These are phyloP conservation scores for Poicephalus meyeri DNA, from an alignment of 2,113 vertebrate species.

Conservation along the genomic window DNA sequence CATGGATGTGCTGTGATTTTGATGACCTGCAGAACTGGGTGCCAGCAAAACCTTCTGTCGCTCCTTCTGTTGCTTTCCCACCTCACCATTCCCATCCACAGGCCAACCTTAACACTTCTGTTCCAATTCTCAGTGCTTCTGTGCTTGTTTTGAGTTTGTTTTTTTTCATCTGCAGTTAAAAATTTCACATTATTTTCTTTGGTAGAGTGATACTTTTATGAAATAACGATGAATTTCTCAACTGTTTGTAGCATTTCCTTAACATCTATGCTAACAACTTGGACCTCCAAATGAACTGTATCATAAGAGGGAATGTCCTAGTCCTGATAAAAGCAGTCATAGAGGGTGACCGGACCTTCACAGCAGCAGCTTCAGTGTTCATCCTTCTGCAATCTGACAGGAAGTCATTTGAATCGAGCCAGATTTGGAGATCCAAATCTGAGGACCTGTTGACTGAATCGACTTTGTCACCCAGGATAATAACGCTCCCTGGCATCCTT, in stretches of 20 bases:
- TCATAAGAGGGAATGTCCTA: neutral
- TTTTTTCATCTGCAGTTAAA: neutral
- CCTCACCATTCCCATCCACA: neutral
- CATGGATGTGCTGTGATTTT: neutral
- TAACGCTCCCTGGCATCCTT: neutral
- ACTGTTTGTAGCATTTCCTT: neutral
- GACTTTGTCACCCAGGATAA: neutral
- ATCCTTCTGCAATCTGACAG: neutral
- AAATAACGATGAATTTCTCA: neutral
- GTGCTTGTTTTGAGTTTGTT: neutral
- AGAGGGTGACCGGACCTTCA: neutral
- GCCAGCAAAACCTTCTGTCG: slow-evolving; percentile 18
- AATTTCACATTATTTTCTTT: neutral
- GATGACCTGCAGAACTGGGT: neutral
- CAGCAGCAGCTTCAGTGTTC: neutral
- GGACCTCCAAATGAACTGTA: neutral
- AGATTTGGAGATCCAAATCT: neutral
- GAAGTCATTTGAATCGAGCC: neutral
- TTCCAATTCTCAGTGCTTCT: neutral
- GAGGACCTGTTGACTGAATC: neutral
- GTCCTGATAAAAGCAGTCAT: neutral
- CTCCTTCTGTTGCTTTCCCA: slow-evolving; percentile 34
- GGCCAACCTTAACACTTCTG: neutral
- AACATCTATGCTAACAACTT: neutral
- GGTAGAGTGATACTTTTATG: neutral